Percentiles rank a stretch among this genome's conserved stretches.
Evolutionary conservation across 2,797 vertebrate species (phyloP).

Genomic region (Cossypha caffra): DNA sequence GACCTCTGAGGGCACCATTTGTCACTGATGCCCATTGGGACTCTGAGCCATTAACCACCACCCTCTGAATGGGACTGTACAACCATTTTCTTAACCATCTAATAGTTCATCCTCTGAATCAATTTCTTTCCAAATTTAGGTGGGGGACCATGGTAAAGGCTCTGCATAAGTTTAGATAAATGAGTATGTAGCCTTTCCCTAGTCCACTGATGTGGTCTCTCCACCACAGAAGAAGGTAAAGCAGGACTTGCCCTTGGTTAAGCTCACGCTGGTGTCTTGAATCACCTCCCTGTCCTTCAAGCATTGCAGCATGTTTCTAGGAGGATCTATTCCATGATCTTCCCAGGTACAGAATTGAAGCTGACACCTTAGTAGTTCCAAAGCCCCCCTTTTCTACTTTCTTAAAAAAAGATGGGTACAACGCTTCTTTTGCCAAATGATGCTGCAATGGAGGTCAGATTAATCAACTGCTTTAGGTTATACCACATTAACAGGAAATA

Average conservation of each 20-base stretch:
- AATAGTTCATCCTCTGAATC: not conserved
- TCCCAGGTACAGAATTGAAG: not conserved
- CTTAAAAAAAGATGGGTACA: fast-evolving
- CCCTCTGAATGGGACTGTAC: not conserved
- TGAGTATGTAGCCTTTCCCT: fast-evolving
- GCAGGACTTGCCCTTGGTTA: not conserved
- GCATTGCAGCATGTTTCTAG: not conserved
- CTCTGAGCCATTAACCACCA: not conserved
- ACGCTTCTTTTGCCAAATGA: not conserved
- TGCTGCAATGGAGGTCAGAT: not conserved
- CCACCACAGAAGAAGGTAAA: not conserved
- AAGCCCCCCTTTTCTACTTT: not conserved
- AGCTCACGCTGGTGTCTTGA: not conserved
- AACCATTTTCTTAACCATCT: not conserved
- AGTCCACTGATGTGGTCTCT: not conserved
- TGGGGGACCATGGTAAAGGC: not conserved
- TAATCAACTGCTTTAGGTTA: not conserved
- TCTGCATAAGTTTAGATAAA: not conserved
- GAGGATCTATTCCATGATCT: not conserved
- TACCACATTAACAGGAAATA: not conserved
- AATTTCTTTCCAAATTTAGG: not conserved
- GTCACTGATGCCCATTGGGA: too few relatives aligned
- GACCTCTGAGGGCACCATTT: not conserved
- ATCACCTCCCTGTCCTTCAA: not conserved
- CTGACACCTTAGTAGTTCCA: not conserved